Base-by-base conservation (phyloP, 1,140 invertebrate genomes). In the Chymomyza costata region DNA sequence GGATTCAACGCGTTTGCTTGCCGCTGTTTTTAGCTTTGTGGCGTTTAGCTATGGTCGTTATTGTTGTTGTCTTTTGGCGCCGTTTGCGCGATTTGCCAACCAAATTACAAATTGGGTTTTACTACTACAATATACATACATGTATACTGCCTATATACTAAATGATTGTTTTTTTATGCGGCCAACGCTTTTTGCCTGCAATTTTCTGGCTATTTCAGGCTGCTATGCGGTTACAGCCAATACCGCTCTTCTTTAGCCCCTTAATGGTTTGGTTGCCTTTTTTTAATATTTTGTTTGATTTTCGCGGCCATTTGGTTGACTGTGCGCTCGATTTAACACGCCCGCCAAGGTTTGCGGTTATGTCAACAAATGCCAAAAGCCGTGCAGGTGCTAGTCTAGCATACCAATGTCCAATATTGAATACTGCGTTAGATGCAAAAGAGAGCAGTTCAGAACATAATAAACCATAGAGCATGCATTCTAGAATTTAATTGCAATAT, bases 261-360 rank as follows among this genome's bases (percentile, higher is more conserved):
- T 8, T 25, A 21, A 16, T 32, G 8, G n/a, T n/a, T n/a, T 16
- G 47, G 17, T 37, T 18, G 16, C 41, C 52, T 44, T 70, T 78
- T 66, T 71, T 80, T 78, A 80, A 80, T 71, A 78, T 78, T 78
- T 78, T 76, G 73, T 80, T 78, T 78, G 71, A 78, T 78, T 78
- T 78, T 71, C 66, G 71, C 73, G 71, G 66, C 78, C 71, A 62
- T 71, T 66, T 66, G 62, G 63, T 80, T 76, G 73, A 66, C 71
- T 71, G 71, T 80, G 78, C 71, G 71, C 66, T 78, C 80, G 58
- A 76, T 76, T 76, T 71, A 76, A 76, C 71, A 56, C 71, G 53
- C 44, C 62, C 66, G 71, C 71, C 66, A 64, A 76, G 70, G 71
- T 78, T 65, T 74, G 25, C 57, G 46, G 61, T 49, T 70, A 52